Evolutionary conservation across 2,113 vertebrate species (phyloP).

Genomic region (Hyperopisus bebe): DNA sequence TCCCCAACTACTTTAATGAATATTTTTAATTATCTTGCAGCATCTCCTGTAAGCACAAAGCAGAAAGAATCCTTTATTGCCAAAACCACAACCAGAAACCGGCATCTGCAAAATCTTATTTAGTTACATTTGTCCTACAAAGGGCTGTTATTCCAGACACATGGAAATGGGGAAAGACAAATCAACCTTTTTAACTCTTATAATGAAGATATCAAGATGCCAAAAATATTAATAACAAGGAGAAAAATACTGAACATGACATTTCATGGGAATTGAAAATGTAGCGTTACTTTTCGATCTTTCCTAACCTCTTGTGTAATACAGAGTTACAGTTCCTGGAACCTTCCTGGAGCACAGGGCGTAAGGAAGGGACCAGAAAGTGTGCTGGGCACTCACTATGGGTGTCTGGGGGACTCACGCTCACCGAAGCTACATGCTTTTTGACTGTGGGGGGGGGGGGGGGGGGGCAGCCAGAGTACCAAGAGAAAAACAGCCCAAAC

Average conservation of each 20-base stretch:
- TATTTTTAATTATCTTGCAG: neutral
- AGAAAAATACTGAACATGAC: neutral
- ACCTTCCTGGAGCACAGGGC: neutral
- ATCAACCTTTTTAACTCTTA: neutral
- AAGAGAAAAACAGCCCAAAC: neutral
- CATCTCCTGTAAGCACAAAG: neutral
- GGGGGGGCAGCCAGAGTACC: neutral
- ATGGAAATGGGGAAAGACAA: neutral
- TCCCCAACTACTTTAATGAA: slow-evolving; percentile 1
- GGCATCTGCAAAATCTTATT: neutral
- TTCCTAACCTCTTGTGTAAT: neutral
- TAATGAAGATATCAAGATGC: neutral
- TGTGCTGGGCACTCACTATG: neutral
- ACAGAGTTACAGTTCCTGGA: neutral
- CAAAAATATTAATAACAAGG: neutral
- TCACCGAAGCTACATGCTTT: neutral
- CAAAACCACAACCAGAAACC: neutral
- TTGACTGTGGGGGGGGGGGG: neutral
- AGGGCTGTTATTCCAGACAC: neutral
- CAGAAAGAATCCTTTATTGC: neutral
- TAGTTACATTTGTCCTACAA: neutral
- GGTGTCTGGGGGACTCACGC: neutral
- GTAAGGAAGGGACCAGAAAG: neutral
- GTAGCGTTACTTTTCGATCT: neutral
- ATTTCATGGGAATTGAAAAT: neutral